phyloP scores from a whole-genome alignment of 2,888 invertebrate genomes.

The Zygaena filipendulae region DNA sequence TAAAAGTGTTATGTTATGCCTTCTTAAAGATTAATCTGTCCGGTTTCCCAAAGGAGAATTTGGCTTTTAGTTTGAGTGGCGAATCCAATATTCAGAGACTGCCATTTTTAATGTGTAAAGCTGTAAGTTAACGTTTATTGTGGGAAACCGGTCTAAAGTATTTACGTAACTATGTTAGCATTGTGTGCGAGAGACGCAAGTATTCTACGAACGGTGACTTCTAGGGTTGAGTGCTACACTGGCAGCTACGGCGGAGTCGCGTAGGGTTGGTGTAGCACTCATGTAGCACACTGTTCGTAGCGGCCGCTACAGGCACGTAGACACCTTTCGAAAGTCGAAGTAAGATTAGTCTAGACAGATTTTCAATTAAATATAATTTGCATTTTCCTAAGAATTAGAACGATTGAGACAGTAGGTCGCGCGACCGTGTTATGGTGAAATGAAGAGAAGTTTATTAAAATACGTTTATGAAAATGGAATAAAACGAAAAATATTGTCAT shows the following conservation, averaged over 20 bases:
- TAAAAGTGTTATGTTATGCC: conserved; percentile 61
- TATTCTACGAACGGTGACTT: conserved; percentile 1
- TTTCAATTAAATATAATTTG: conserved; percentile 65
- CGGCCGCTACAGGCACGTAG: conserved; percentile 32
- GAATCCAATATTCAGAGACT: too few relatives aligned
- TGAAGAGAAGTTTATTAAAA: conserved; percentile 67
- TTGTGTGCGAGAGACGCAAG: neutral
- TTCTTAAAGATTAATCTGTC: conserved; percentile 51
- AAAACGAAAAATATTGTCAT: conserved; percentile 67
- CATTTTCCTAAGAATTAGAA: conserved; percentile 67
- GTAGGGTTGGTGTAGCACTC: conserved; percentile 5
- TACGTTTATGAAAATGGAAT: conserved; percentile 66
- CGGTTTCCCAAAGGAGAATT: too few relatives aligned
- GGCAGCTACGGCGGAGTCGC: neutral
- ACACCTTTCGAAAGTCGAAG: conserved; percentile 52
- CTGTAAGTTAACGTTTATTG: too few relatives aligned
- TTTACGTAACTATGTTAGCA: too few relatives aligned
- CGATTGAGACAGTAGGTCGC: conserved; percentile 66
- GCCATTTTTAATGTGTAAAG: too few relatives aligned
- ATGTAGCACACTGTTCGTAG: conserved; percentile 24
- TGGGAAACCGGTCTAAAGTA: too few relatives aligned
- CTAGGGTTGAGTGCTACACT: too few relatives aligned
- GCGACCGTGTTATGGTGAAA: conserved; percentile 65
- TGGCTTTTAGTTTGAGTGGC: too few relatives aligned
- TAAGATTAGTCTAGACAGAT: conserved; percentile 65